Conservation (phyloP, 2,797 vertebrate species). For the Nannoperca obscura region DNA sequence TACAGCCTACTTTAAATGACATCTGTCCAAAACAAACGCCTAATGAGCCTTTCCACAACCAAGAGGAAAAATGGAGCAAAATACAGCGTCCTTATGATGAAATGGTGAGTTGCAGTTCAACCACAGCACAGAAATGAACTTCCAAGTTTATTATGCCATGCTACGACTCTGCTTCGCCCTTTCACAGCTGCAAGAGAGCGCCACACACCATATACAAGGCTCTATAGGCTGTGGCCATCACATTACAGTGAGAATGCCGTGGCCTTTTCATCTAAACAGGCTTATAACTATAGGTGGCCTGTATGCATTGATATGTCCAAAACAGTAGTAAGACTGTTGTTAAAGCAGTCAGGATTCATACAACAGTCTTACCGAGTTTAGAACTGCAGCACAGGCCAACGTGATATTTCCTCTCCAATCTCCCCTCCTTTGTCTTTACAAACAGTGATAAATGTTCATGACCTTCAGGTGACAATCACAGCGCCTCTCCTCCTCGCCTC, state of each 20-base stretch:
- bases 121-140: not conserved
- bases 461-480: slow-evolving; percentile 69
- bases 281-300: not conserved
- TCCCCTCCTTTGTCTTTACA: slow-evolving; percentile 47
- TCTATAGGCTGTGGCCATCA: not conserved
- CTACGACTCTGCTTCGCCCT: not conserved
- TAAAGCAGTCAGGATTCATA: slow-evolving; percentile 11
- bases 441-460: slow-evolving; percentile 63
- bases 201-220: not conserved
- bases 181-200: slow-evolving; percentile 7
- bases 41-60: slow-evolving; percentile 10
- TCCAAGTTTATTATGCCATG: not conserved
- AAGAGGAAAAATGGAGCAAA: not conserved
- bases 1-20: not conserved
- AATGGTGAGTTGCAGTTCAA: not conserved
- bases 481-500: slow-evolving; percentile 22
- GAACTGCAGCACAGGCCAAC: slow-evolving; percentile 17
- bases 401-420: slow-evolving; percentile 31
- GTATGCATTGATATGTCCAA: not conserved
- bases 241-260: not conserved
- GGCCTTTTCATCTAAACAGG: slow-evolving; percentile 8
- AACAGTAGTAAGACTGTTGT: slow-evolving; percentile 1
- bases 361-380: not conserved
- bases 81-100: not conserved
- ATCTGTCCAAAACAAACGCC: not conserved